Percentiles rank a stretch among this genome's conserved stretches.
Evolutionary conservation across 2,113 vertebrate genomes (phyloP).

Genomic region (Pluvialis apricaria): DNA sequence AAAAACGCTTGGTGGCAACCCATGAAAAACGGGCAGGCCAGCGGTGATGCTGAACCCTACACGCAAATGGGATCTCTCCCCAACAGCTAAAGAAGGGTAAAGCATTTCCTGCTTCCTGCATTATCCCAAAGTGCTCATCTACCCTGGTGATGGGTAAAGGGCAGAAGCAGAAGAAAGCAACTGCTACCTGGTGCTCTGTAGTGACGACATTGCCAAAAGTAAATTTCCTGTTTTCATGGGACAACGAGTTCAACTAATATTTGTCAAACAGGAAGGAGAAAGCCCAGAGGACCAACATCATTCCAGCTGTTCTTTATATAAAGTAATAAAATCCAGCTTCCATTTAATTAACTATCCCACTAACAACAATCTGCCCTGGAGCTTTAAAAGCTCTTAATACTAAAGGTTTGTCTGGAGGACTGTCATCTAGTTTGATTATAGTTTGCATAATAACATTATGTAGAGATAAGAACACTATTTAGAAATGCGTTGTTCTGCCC

Average conservation of each 20-base stretch:
- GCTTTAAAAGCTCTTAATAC: background rate
- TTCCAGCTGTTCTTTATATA: background rate
- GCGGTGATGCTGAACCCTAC: rapidly evolving
- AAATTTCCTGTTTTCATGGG: background rate
- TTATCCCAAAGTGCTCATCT: too few relatives aligned
- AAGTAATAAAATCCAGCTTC: background rate
- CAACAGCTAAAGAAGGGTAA: background rate
- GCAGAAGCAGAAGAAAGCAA: background rate
- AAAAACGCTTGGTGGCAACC: rapidly evolving
- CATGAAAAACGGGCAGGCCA: rapidly evolving
- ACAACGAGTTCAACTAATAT: background rate
- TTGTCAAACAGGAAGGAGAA: background rate
- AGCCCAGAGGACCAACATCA: background rate
- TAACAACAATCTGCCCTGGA: background rate
- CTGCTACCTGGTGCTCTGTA: background rate
- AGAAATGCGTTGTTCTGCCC: background rate
- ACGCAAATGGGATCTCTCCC: rapidly evolving
- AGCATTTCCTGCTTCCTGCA: background rate
- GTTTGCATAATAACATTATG: background rate
- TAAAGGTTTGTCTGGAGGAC: background rate
- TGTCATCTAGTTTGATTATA: conserved; percentile 4
- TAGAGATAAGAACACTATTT: background rate
- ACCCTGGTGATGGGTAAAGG: background rate
- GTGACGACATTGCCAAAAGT: rapidly evolving
- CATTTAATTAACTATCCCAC: conserved; percentile 7